Evolutionary conservation across 1,140 invertebrate genomes (phyloP), one percentile per base, ranked within the genome.

Genomic region (Scaptomyza hsui): DNA sequence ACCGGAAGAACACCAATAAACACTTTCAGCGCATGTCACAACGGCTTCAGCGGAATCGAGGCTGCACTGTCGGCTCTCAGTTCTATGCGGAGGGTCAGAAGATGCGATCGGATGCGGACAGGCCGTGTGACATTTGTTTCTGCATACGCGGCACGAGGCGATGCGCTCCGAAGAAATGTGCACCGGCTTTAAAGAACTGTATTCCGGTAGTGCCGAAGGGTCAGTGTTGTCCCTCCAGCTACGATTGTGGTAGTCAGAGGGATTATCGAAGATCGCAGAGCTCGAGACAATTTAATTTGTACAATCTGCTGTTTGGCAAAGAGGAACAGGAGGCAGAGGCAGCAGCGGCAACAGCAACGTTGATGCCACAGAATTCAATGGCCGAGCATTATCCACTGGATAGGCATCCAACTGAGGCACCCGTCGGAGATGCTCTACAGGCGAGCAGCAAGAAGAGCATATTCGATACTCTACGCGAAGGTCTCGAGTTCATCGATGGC

Each of bases 141-240:
- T 97, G 97, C 91, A 93, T 97, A 56, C 93, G 94, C 59, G 95
- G 95, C 1, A 92, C 93, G 0, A 92, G 96, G 15, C 93, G 94
- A 7, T 97, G 96, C 89, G 95, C 95, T 48, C 94, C 95, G 1
- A 92, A 96, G 41, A 94, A 95, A 9, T 97, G 96, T 75, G 94
- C 95, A 3, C 95, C 95, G 10, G 93, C 95, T 0, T 92, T 97
- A 53, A 93, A 94, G 69, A 95, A 95, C 37, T 97, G 96, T 89
- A 93, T 92, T 53, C 96, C 96, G 1, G 94, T 97, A 24, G 93
- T 96, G 21, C 94, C 94, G 37, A 92, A 93, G 55, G 96, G 96
- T 18, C 94, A 97, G 82, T 97, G 96, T 90, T 97, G 96, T 90
- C 96, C 96, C 16, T 94, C 95, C 39, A 96, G 95, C 77, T 97